Evolutionary conservation across 2,113 vertebrate genomes (phyloP).

Genomic region (Saguinus imperator): DNA sequence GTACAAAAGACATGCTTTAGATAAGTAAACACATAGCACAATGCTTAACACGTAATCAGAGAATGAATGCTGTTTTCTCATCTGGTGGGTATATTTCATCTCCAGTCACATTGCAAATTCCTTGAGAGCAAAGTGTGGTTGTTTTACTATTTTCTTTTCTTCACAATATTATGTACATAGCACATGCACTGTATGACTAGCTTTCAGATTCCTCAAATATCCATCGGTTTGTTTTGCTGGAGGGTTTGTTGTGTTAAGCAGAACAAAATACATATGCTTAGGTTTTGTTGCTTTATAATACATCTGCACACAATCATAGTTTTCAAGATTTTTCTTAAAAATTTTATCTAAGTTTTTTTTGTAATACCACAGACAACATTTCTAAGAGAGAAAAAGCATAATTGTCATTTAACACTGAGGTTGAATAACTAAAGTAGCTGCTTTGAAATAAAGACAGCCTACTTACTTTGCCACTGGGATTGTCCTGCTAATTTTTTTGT

Average conservation of each 20-base stretch:
- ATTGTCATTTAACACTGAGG: background rate
- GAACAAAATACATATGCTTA: background rate
- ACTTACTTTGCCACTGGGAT: background rate
- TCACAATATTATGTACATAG: background rate
- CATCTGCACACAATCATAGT: background rate
- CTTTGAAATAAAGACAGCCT: background rate
- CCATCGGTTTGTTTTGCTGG: background rate
- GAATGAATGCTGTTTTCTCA: background rate
- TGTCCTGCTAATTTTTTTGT: background rate
- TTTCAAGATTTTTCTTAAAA: conserved; percentile 15
- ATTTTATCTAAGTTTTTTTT: background rate
- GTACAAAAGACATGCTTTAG: background rate
- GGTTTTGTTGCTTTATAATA: background rate
- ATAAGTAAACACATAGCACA: background rate
- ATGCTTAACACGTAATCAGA: background rate
- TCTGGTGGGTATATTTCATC: background rate
- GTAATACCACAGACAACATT: background rate
- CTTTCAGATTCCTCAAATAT: background rate
- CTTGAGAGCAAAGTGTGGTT: background rate
- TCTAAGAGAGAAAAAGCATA: background rate
- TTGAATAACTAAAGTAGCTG: background rate
- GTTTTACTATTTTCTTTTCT: background rate
- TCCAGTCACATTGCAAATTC: background rate
- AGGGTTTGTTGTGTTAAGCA: background rate
- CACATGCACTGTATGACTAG: background rate